Conservation (phyloP, 2,888 invertebrate species). For the Noctua janthe region DNA sequence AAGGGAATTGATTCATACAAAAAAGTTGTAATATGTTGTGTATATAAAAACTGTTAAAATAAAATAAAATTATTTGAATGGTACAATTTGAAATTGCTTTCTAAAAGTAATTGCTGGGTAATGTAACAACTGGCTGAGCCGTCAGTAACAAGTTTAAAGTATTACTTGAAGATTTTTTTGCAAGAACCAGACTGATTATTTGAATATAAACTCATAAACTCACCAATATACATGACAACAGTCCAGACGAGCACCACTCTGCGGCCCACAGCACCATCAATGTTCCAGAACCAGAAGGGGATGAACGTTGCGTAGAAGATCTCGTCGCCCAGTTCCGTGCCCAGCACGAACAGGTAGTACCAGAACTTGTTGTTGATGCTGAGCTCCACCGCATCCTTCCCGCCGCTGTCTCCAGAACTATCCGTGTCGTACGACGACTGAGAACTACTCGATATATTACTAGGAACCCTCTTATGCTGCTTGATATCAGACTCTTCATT, state of each 20-base stretch:
- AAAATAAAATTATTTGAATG: background rate
- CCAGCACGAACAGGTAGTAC: conserved; percentile 96
- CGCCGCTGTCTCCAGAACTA: conserved; percentile 79
- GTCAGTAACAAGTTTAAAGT: background rate
- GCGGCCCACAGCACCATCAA: conserved; percentile 96
- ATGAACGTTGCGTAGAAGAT: conserved; percentile 97
- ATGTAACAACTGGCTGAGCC: background rate
- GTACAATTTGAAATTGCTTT: background rate
- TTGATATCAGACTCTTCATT: conserved; percentile 77
- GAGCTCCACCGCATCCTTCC: conserved; percentile 84
- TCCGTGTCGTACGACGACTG: conserved; percentile 85
- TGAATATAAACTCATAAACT: conserved; percentile 44
- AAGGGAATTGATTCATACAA: background rate
- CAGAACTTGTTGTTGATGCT: conserved; percentile 93
- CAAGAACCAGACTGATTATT: background rate
- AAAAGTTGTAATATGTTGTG: too few relatives aligned
- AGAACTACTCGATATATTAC: conserved; percentile 84
- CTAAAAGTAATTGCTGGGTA: background rate
- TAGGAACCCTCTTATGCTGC: conserved; percentile 83
- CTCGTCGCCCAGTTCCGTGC: conserved; percentile 97
- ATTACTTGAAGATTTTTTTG: background rate
- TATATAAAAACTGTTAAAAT: background rate
- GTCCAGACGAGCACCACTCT: conserved; percentile 96
- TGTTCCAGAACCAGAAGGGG: conserved; percentile 98
- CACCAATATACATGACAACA: conserved; percentile 95